Conservation (phyloP, 2,797 vertebrate genomes). For the Kryptopterus vitreolus region DNA sequence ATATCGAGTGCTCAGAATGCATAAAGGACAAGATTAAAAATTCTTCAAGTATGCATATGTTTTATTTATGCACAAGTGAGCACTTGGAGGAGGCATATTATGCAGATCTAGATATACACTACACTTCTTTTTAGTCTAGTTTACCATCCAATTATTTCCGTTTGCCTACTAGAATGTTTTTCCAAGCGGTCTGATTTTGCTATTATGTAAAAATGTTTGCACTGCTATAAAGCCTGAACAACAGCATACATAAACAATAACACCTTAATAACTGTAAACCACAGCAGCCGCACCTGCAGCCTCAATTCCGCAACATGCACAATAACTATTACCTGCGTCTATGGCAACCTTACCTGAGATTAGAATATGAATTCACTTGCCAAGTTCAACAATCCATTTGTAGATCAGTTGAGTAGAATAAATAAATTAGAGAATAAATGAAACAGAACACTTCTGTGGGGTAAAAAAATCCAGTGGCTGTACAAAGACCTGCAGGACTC, state of each 20-base stretch:
- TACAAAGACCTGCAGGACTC: slow-evolving; percentile 31
- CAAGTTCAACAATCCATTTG: slow-evolving; percentile 59
- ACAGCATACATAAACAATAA: slow-evolving; percentile 35
- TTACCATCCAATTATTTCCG: not conserved
- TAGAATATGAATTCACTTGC: slow-evolving; percentile 45
- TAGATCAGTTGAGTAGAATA: slow-evolving; percentile 5
- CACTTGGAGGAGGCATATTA: not conserved
- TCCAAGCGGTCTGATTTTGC: not conserved
- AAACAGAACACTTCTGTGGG: slow-evolving; percentile 5
- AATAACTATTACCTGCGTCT: slow-evolving; percentile 67
- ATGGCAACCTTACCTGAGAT: slow-evolving; percentile 63
- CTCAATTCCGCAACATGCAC: not conserved
- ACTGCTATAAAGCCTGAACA: not conserved
- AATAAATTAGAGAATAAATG: slow-evolving; percentile 20
- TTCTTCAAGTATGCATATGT: not conserved
- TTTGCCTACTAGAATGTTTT: not conserved
- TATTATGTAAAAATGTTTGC: not conserved
- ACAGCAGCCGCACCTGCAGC: slow-evolving; percentile 29
- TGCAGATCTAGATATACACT: not conserved
- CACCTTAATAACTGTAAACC: slow-evolving; percentile 12
- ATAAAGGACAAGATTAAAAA: not conserved
- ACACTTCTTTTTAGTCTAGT: not conserved
- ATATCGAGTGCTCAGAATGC: not conserved
- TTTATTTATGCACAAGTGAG: slow-evolving; percentile 6
- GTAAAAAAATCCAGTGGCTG: slow-evolving; percentile 22